Base-by-base conservation (phyloP, 2,888 invertebrate species). In the Morpho deidamia region DNA sequence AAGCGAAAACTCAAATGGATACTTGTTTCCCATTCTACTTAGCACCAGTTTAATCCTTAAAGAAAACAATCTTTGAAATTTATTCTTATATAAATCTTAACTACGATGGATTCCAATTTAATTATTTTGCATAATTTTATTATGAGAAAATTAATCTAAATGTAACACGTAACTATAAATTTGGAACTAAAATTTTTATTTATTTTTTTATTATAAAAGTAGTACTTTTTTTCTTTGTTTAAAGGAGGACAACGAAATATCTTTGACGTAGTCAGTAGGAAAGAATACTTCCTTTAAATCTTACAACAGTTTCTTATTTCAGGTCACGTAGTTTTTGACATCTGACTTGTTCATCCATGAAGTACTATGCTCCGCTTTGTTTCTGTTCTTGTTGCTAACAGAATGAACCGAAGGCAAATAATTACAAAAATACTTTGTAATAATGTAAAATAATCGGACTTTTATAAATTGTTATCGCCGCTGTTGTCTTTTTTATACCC, bases 1-100 rank as follows among this genome's bases (percentile, higher is more conserved):
- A 76, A 78, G 76, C 72, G 78, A 72, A 77, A 78, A 74, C 76
- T 81, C 79, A 74, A 75, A 80, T 76, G 76, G 78, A 74, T 78
- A 76, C 78, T 84, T 81, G 77, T 83, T 83, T 80, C 71, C 65
- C 69, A 71, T 71, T 78, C 72, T 74, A 76, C 78, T 82, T 74
- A 68, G 69, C 66, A 67, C 71, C 76, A 68, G 76, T 80, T 81
- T 70, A 74, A 76, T 80, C 71, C 70, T 72, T 66, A 68, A 75
- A 74, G 70, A 69, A 72, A 76, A 74, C 56, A 58, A 56, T 74
- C 73, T 68, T 65, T 65, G 59, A 61, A 75, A 74, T 77, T 79
- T 78, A 72, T 74, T 55, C 58, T 54, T 49, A 46, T 59, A 55
- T 57, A 52, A 23, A 23, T 23, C 23, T 23, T 23, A 23, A 23